Base-by-base conservation (phyloP, 1,140 invertebrate genomes). In the Metaphire vulgaris region DNA sequence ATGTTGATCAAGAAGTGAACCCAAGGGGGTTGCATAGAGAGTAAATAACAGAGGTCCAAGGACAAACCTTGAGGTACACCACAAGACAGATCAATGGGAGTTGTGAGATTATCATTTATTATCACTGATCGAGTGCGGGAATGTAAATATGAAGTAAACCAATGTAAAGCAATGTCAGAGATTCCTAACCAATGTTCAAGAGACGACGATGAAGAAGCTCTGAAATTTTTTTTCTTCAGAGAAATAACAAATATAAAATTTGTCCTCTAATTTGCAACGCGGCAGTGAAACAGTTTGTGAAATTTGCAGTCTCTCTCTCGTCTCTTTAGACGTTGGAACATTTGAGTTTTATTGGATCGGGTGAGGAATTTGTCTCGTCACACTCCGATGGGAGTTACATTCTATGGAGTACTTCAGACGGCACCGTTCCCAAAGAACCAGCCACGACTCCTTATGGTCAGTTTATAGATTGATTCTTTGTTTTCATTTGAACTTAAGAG, bases 361-460 rank as follows among this genome's bases (percentile, higher is more conserved):
- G 92, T 0, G 87, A 89, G 16, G 88, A 92, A 82, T 97, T 99
- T 86, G 91, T 93, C 74, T 96, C 92, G 77, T 93, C 95, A 21
- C 96, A 99, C 87, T 95, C 95, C 83, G 96, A 99, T 87, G 96
- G 96, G 16, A 93, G 92, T 32, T 95, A 92, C 83, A 89, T 90
- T 79, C 90, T 92, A 15, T 98, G 96, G 95, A 85, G 81, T 74
- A 80, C 80, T 1, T 74, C 78, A 14, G 83, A 88, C 67, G 90
- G 90, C 74, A 85, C 91, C 0, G 77, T 80, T 33, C 83, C 85
- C 0, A 85, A 83, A 86, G 86, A 78, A 85, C 87, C 33, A 87
- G 89, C 77, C 68, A 79, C 79, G 26, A 85, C 80, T 34, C 85
- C 85, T 21, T 85, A 85, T 81, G 85, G 85, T 85, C 80, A 80